Conservation (phyloP, 2,113 vertebrate species). For the Ivindomyrus marchei region DNA sequence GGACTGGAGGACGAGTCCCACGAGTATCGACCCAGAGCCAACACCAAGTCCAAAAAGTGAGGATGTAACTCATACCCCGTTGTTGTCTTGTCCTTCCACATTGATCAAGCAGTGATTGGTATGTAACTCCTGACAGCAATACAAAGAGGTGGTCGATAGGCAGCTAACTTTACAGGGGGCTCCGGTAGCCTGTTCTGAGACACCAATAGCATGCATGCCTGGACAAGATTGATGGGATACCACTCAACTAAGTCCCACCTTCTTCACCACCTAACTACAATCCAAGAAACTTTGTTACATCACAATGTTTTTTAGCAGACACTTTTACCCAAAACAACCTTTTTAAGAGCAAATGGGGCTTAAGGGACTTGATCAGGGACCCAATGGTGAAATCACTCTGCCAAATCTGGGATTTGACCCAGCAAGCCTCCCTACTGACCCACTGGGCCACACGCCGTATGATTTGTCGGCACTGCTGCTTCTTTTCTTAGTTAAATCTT, state of each 20-base stretch:
- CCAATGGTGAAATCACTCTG: neutral
- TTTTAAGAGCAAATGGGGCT: neutral
- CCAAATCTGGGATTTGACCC: neutral
- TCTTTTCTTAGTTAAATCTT: neutral
- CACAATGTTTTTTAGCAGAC: neutral
- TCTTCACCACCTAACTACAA: neutral
- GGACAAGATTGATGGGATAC: neutral
- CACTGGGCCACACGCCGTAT: neutral
- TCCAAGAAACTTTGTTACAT: neutral
- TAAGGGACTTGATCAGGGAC: neutral
- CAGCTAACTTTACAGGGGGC: neutral
- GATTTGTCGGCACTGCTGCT: neutral
- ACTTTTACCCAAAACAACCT: neutral
- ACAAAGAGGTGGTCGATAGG: neutral
- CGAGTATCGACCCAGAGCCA: conserved; percentile 91
- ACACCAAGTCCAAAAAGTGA: conserved; percentile 96
- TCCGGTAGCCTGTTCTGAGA: neutral
- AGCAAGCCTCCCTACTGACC: neutral
- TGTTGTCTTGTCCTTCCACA: neutral
- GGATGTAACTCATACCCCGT: neutral
- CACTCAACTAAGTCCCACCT: neutral
- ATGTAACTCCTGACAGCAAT: neutral
- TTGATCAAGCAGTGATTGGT: neutral
- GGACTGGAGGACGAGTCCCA: conserved; percentile 97
- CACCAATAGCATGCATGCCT: neutral